phyloP scores from a whole-genome alignment of 2,888 invertebrate species.

The Candidula unifasciata region DNA sequence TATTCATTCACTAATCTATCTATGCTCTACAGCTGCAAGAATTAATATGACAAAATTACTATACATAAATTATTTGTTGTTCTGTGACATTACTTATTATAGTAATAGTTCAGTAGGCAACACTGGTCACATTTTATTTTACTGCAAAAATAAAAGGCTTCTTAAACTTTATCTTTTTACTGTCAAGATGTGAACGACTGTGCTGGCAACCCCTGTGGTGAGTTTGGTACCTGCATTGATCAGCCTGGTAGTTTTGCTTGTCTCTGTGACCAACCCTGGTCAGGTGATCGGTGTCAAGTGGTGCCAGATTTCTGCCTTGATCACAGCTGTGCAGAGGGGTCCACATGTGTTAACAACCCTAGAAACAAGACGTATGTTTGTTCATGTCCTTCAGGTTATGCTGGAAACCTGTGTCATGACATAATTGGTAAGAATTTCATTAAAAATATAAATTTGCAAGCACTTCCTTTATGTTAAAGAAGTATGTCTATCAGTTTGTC shows the following conservation, averaged over 20 bases:
- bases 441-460: too few species aligned
- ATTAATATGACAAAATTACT: not conserved
- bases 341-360: not conserved
- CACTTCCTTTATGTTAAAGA: not conserved
- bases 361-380: not conserved
- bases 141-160: not conserved
- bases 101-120: not conserved
- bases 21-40: not conserved
- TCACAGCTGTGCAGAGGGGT: not conserved
- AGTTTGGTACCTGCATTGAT: slow-evolving; percentile 9
- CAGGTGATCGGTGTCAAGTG: not conserved
- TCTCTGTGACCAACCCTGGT: slow-evolving; percentile 9
- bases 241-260: not conserved
- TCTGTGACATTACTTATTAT: not conserved
- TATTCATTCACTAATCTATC: too few species aligned
- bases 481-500: not conserved
- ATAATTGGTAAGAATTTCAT: not conserved
- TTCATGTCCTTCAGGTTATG: not conserved
- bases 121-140: not conserved
- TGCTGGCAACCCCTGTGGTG: not conserved
- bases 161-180: not conserved
- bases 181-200: slow-evolving; percentile 6
- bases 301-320: slow-evolving; percentile 19
- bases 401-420: not conserved
- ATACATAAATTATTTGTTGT: not conserved